Percentiles rank a stretch among this genome's conserved stretches.
These are phyloP conservation scores for Phymastichus coffea DNA, from an alignment of 1,140 invertebrate species.

Conservation along the genomic window DNA sequence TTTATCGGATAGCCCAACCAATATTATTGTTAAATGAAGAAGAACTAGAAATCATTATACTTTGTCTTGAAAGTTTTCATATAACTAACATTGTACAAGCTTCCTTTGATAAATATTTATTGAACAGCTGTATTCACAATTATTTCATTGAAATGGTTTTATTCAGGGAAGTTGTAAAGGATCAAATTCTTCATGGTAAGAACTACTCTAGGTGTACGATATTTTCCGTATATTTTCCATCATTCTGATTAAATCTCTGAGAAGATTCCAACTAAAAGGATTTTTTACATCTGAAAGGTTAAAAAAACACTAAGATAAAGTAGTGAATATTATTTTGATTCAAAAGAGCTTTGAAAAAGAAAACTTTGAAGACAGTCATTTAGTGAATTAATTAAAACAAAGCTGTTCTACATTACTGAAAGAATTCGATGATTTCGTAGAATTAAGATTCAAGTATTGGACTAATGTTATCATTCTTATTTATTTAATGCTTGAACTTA, in stretches of 20 bases:
- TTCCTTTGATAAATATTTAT: conserved; percentile 27
- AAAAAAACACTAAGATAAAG: conserved; percentile 4
- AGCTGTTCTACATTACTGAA: too few species aligned
- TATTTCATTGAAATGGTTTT: conserved; percentile 19
- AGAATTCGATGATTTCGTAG: too few species aligned
- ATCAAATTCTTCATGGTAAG: conserved; percentile 23
- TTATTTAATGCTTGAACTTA: conserved; percentile 3
- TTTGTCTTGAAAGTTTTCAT: conserved; percentile 25
- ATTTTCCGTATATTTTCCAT: conserved; percentile 2
- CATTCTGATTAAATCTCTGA: conserved; percentile 20
- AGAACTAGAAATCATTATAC: conserved; percentile 22
- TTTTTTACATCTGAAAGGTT: conserved; percentile 11
- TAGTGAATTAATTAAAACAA: neutral
- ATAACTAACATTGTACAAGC: conserved; percentile 14
- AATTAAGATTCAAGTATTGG: too few species aligned
- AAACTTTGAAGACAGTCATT: neutral
- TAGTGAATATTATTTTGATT: neutral
- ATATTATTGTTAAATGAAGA: neutral
- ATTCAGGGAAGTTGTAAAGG: neutral
- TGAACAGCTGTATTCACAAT: conserved; percentile 23
- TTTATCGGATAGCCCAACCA: conserved; percentile 14
- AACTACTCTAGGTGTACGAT: conserved; percentile 24
- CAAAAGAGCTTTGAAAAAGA: neutral
- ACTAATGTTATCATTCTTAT: too few species aligned
- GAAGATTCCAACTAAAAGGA: conserved; percentile 17